phyloP scores from a whole-genome alignment of 2,797 vertebrate species.

The Coccyzus lansbergi region DNA sequence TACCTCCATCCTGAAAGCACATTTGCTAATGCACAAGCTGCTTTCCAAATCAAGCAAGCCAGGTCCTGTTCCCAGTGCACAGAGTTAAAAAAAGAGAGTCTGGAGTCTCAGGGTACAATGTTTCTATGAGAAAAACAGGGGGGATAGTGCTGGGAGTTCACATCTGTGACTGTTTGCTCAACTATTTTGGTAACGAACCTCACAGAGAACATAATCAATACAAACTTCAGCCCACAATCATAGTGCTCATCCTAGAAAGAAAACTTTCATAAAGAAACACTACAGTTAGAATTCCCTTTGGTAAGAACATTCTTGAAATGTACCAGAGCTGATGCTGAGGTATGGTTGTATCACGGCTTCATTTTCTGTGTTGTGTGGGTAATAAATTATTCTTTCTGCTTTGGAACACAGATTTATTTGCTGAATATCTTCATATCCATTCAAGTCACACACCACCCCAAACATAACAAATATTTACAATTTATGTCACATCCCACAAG shows the following conservation, averaged over 20 bases:
- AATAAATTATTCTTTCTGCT: neutral
- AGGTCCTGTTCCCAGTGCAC: neutral
- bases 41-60: constrained; percentile 1
- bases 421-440: neutral
- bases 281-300: neutral
- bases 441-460: neutral
- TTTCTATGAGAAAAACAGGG: neutral
- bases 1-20: neutral
- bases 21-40: neutral
- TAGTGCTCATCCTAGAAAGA: neutral
- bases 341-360: neutral
- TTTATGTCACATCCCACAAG: constrained; percentile 15
- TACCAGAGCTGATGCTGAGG: neutral
- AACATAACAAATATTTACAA: constrained; percentile 5
- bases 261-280: neutral
- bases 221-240: neutral
- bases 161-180: neutral
- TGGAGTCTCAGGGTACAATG: neutral
- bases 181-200: neutral
- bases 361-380: neutral
- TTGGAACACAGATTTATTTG: neutral
- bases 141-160: neutral
- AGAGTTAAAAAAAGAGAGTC: neutral
- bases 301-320: neutral
- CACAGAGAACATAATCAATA: neutral